These are phyloP conservation scores for Lanistes nyassanus DNA, from an alignment of 1,140 invertebrate genomes.

Conservation along the genomic window DNA sequence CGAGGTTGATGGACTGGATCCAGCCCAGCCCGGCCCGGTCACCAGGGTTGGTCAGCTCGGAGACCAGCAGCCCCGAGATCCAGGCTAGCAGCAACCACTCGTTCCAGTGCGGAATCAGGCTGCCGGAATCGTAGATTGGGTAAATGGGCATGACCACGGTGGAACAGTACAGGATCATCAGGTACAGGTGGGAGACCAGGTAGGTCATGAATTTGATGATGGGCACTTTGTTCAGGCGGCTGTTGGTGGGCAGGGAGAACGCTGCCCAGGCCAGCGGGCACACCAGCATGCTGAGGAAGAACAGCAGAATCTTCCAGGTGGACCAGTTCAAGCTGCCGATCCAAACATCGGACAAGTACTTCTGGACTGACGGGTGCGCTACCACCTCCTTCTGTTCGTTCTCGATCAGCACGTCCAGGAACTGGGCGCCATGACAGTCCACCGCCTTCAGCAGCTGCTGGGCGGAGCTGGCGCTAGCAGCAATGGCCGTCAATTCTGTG, in stretches of 20 bases:
- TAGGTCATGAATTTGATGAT: constrained; percentile 99
- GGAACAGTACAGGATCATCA: constrained; percentile 89
- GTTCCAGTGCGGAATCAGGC: constrained; percentile 81
- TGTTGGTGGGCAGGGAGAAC: constrained; percentile 93
- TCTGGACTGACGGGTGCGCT: constrained; percentile 70
- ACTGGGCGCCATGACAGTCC: constrained; percentile 80
- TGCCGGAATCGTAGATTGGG: constrained; percentile 65
- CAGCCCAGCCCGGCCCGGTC: constrained; percentile 63
- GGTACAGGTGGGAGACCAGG: constrained; percentile 96
- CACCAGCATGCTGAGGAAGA: constrained; percentile 91
- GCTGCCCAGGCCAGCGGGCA: constrained; percentile 96
- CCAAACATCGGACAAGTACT: constrained; percentile 79
- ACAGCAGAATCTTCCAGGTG: constrained; percentile 90
- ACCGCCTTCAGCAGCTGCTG: constrained; percentile 59
- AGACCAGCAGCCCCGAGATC: constrained; percentile 93
- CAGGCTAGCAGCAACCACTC: constrained; percentile 96
- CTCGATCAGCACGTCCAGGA: constrained; percentile 97
- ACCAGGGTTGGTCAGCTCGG: constrained; percentile 92
- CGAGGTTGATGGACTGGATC: constrained; percentile 81
- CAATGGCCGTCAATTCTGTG: constrained; percentile 92
- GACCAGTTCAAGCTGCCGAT: constrained; percentile 95
- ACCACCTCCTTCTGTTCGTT: constrained; percentile 97
- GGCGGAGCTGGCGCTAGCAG: constrained; percentile 92
- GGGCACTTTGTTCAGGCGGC: constrained; percentile 90
- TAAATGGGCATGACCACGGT: constrained; percentile 90